phyloP scores from a whole-genome alignment of 2,888 invertebrate species.

The Rotaria macrura region DNA sequence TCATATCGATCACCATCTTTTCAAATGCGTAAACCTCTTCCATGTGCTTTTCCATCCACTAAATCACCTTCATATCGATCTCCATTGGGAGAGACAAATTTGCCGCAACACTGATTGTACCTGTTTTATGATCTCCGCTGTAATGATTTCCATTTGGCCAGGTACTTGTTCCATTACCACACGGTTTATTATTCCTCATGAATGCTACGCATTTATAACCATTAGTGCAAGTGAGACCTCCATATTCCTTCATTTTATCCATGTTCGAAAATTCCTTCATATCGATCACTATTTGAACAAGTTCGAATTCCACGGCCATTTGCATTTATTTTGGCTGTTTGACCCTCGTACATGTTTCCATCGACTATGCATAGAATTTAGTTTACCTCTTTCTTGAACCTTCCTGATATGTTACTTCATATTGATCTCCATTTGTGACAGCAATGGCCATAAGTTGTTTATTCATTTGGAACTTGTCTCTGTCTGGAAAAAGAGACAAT shows the following conservation, averaged over 20 bases:
- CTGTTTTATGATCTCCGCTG: background rate
- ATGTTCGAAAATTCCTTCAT: background rate
- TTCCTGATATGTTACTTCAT: background rate
- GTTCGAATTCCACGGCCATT: background rate
- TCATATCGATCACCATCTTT: no score
- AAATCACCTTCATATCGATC: background rate
- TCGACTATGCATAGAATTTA: background rate
- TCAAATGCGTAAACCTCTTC: no score
- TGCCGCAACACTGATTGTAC: background rate
- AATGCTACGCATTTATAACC: background rate
- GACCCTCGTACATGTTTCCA: background rate
- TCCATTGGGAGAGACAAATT: background rate
- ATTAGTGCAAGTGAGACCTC: background rate
- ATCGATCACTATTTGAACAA: background rate
- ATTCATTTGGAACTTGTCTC: background rate
- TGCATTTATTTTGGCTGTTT: background rate
- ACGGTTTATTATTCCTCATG: background rate
- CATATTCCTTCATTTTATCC: background rate
- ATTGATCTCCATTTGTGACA: background rate
- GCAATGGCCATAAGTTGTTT: background rate
- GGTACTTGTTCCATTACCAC: background rate
- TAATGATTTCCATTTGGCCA: background rate
- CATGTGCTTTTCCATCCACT: no score
- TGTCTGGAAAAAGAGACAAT: background rate
- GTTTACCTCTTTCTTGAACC: background rate